These are phyloP conservation scores for Heterohyrax brucei DNA, from an alignment of 2,797 vertebrate species.

Conservation along the genomic window DNA sequence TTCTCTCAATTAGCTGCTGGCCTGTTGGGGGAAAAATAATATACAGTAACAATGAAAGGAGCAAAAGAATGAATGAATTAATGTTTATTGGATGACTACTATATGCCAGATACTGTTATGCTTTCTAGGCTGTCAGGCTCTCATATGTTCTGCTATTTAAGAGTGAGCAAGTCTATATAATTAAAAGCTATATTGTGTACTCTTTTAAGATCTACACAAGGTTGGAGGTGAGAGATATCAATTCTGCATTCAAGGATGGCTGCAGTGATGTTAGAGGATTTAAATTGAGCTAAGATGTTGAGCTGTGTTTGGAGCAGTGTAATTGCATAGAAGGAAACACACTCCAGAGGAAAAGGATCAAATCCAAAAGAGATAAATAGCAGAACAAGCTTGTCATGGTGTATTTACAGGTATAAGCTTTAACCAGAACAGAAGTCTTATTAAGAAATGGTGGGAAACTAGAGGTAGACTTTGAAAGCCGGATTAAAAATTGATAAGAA, in stretches of 20 bases:
- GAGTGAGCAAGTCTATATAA: conserved; percentile 19
- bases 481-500: conserved; percentile 31
- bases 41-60: conserved; percentile 56
- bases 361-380: neutral
- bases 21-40: conserved; percentile 30
- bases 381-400: neutral
- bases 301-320: neutral
- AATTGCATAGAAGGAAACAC: conserved; percentile 14
- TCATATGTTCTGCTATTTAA: conserved; percentile 30
- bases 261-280: conserved; percentile 23
- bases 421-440: neutral
- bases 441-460: neutral
- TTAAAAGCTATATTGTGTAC: conserved; percentile 15
- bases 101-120: neutral
- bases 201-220: conserved; percentile 29
- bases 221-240: conserved; percentile 23
- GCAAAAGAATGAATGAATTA: conserved; percentile 4
- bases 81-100: conserved; percentile 33
- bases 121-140: conserved; percentile 38
- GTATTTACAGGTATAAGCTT: neutral
- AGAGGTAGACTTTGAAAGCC: conserved; percentile 40
- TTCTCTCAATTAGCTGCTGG: conserved; percentile 68
- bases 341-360: neutral
- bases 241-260: neutral
- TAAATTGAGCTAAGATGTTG: conserved; percentile 24